Evolutionary conservation across 1,140 invertebrate genomes (phyloP), one percentile per base, ranked within the genome.

Genomic region (Magallana angulata): DNA sequence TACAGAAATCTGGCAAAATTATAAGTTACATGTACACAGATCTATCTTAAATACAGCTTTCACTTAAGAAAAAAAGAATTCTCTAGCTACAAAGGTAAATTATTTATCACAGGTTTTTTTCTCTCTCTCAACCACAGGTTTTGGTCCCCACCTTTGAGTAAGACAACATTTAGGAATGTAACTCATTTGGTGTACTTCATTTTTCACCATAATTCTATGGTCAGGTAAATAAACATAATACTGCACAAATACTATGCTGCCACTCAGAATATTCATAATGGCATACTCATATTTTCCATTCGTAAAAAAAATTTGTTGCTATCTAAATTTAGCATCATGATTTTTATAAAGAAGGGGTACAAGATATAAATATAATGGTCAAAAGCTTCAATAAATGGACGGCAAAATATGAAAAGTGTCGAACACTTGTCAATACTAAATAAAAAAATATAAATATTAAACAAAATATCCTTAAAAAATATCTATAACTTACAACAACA

Each of bases 231-330:
- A 18, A 76, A 76, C 14, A 76, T 76, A 76, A 76, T 76, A 76
- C 68, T 76, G 68, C 68, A 76, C 68, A 76, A 48, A 76, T 76
- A 30, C 68, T 76, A 76, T 76, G 68, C 68, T 76, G 68, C 68
- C 68, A 76, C 24, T 4, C 8, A 76, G 68, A 76, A 76, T 36
- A 76, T 76, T 76, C 68, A 76, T 30, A 18, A 76, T 76, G 68
- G 68, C 68, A 76, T 30, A 30, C 5, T 48, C 2, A 30, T 30
- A 30, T 12, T 12, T 48, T 48, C 36, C 36, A 48, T 48, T 48
- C 36, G 5, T 76, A 12, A 12, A 18, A 76, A 12, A 30, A 76
- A 76, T 76, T 76, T 76, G 68, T 76, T 76, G 68, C 68, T 76
- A 76, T 24, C 18, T 76, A 48, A 48, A 48, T 48, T 48, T 48